Percentiles rank a stretch among this genome's conserved stretches.
phyloP scores from a whole-genome alignment of 23 tunicate species.

The Phallusia fumigata region DNA sequence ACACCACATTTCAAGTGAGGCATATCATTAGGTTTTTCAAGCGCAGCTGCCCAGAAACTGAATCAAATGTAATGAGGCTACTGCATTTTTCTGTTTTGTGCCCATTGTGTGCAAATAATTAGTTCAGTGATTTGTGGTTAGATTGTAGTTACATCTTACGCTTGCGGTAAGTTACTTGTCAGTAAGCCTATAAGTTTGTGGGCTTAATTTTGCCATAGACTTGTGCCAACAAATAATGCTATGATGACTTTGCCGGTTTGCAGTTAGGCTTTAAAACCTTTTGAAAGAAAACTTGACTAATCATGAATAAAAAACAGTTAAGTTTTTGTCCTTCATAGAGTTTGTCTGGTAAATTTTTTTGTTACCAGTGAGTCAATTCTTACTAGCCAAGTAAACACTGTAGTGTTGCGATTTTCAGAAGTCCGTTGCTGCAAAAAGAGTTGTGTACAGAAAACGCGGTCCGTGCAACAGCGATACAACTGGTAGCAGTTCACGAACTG shows the following conservation, averaged over 20 bases:
- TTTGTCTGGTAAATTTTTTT: too few species aligned
- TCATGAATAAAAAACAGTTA: too few species aligned
- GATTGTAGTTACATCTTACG: too few species aligned
- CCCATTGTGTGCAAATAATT: not conserved
- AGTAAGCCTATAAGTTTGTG: too few species aligned
- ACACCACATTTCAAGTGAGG: not conserved
- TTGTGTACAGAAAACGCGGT: conserved; percentile 26
- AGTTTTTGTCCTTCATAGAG: too few species aligned
- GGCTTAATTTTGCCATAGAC: too few species aligned
- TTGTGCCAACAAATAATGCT: too few species aligned
- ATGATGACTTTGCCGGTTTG: too few species aligned
- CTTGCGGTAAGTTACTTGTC: too few species aligned
- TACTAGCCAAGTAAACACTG: too few species aligned
- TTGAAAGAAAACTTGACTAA: too few species aligned
- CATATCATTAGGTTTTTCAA: not conserved
- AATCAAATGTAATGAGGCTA: not conserved
- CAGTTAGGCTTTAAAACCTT: conserved; percentile 3
- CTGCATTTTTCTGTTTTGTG: not conserved
- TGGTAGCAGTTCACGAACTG: not conserved
- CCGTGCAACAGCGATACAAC: conserved; percentile 31
- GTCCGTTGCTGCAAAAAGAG: conserved; percentile 8
- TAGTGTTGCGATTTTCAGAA: not conserved
- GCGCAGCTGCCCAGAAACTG: not conserved
- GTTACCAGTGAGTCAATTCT: not conserved
- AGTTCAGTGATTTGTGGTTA: not conserved